phyloP scores from a whole-genome alignment of 2,797 vertebrate genomes.

The Arctocebus calabarensis region DNA sequence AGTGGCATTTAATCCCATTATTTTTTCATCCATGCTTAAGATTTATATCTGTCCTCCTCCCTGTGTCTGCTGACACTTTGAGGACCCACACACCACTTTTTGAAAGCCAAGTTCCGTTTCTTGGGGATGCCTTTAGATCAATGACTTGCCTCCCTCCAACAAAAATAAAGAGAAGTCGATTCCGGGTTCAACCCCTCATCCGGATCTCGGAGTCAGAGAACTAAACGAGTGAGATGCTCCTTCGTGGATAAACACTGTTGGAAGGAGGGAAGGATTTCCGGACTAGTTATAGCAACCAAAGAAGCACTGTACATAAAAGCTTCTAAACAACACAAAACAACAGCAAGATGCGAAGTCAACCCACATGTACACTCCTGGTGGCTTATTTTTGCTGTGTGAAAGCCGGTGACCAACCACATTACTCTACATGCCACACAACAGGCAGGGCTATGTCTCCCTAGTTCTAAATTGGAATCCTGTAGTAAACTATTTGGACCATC shows the following conservation, averaged over 20 bases:
- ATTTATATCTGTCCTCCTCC: not conserved
- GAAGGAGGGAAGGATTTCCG: not conserved
- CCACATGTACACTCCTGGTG: not conserved
- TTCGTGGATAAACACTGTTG: too few relatives aligned
- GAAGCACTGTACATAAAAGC: not conserved
- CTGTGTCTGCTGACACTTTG: not conserved
- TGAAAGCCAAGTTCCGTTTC: not conserved
- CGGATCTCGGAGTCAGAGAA: not conserved
- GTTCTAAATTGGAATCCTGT: not conserved
- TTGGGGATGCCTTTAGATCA: not conserved
- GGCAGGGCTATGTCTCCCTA: not conserved
- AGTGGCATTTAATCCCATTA: too few relatives aligned
- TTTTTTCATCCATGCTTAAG: not conserved
- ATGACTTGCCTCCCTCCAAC: not conserved
- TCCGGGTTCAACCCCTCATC: too few relatives aligned
- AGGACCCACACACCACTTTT: not conserved
- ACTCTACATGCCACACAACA: not conserved
- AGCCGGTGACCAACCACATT: not conserved
- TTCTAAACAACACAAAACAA: not conserved
- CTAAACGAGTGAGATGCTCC: not conserved
- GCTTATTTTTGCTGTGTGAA: not conserved
- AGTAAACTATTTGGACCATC: not conserved
- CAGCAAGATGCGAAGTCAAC: not conserved
- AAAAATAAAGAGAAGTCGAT: not conserved
- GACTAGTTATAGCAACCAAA: too few relatives aligned